Base-by-base conservation (phyloP, 2,888 invertebrate genomes). In the Venusia cambrica region DNA sequence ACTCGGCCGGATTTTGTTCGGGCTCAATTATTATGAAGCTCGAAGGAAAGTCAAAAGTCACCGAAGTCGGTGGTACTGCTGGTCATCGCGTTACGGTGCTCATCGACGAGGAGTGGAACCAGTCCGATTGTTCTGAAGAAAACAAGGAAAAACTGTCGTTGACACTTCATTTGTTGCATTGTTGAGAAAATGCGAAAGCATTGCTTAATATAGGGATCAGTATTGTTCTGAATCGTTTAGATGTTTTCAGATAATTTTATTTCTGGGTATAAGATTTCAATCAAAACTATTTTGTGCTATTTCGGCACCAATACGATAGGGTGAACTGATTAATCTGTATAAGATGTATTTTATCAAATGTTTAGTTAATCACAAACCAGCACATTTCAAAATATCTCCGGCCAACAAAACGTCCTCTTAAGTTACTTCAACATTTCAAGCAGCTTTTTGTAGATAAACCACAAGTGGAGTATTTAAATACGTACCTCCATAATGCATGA, bases 21-120 rank as follows among this genome's bases (percentile, higher is more conserved):
- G 64, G 78, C 83, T 75, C 85, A 87, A 87, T 85, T 87, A 85
- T 84, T 84, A 85, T 81, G 84, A 81, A 81, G 84, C 81, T 79
- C 74, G 76, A 68, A 74, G 73, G 72, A 77, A 81, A 85, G 84
- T 83, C 84, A 87, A 85, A 84, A 83, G 85, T 84, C 84, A 84
- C 73, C 74, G 31, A 39, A 28, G 40, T 22, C 35, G 24, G 25
- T 22, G 35, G 17, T 27, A 24, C 32, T 35, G 35, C 35, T 68
- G 70, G 60, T 70, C 67, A 73, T 73, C 73, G 54, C 73, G 73
- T 73, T 62, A 66, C 56, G 58, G 62, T 57, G 61, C 52, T 55
- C 54, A 41, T 36, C 54, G 51, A 55, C 60, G n/a, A 6, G 62
- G 62, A 59, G 57, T 46, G 44, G 33, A 52, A 44, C 45, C 46